Evolutionary conservation across 2,888 invertebrate genomes (phyloP).

Genomic region (Phania funesta): DNA sequence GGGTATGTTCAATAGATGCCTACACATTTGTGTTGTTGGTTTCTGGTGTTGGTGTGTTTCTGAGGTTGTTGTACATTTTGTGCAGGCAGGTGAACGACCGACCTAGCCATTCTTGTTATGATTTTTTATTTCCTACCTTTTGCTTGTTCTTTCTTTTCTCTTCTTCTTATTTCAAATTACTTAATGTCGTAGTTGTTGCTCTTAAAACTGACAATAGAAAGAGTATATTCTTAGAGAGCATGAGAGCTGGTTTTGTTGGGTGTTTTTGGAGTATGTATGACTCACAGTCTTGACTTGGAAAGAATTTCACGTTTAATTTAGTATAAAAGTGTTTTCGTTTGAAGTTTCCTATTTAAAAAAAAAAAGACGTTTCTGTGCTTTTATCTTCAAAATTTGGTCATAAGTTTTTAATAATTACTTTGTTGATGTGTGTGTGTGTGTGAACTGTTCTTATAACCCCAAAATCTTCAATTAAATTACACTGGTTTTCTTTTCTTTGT

Average conservation of each 20-base stretch:
- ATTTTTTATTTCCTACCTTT: conserved; percentile 57
- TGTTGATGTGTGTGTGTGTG: too few relatives aligned
- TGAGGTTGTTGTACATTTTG: conserved; percentile 57
- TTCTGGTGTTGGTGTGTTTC: conserved; percentile 10
- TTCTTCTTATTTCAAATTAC: conserved; percentile 11
- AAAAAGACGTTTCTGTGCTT: too few relatives aligned
- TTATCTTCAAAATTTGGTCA: too few relatives aligned
- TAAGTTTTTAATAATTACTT: too few relatives aligned
- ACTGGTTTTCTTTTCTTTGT: too few relatives aligned
- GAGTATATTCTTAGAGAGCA: conserved; percentile 43
- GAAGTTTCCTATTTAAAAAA: neutral
- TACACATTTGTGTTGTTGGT: conserved; percentile 14
- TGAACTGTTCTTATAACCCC: too few relatives aligned
- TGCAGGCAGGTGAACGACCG: conserved; percentile 79
- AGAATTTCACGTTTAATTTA: neutral
- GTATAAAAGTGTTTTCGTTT: neutral
- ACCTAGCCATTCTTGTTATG: conserved; percentile 78
- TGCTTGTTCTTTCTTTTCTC: conserved; percentile 38
- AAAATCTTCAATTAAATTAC: too few relatives aligned
- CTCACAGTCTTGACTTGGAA: conserved; percentile 10
- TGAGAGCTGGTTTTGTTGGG: neutral
- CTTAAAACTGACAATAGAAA: neutral
- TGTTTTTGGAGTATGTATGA: conserved; percentile 13
- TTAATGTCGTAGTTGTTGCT: neutral
- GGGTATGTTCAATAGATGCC: conserved; percentile 62